Base-by-base conservation (phyloP, 2,797 vertebrate genomes). In the Cossypha heuglini region DNA sequence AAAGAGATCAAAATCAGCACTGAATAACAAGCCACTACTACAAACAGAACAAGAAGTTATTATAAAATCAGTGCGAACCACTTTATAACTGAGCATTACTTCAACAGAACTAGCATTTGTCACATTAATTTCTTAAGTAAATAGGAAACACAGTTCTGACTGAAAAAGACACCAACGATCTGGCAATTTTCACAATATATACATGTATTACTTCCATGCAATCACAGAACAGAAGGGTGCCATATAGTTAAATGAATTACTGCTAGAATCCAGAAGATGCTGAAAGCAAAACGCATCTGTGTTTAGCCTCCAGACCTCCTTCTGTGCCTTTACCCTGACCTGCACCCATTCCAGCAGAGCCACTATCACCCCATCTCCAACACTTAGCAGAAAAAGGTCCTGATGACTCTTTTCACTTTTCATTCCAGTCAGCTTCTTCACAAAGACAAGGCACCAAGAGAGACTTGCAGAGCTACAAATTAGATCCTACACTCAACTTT, bases 1-100 rank as follows among this genome's bases (percentile, higher is more conserved):
- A 58, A 83, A 87, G 13, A 87, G 21, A 93, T 58, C 25, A 81
- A 73, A 73, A 83, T 45, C n/a, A 83, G 69, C 28, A 40, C 22
- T 25, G 24, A 90, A 3, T 17, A 93, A 68, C 33, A 72, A 68
- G 21, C 26, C 45, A 33, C 29, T 35, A n/a, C 18, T 55, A 26
- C 38, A 84, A 88, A 84, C 0, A 66, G 21, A 83, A 84, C 13
- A 91, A 54, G 68, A 59, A 61, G 15, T 21, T 10, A 45, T 45
- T 20, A 57, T 4, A 67, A 83, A 64, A 55, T 2, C 22, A 48
- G 24, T 28, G 24, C 64, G 9, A 71, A 88, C 2, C 29, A 54
- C 55, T 57, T 57, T 54, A 9, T 46, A 80, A 69, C 24, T 40
- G 45, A 79, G 22, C 51, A 91, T 52, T 42, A 66, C 13, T 42